Evolutionary conservation across 2,113 vertebrate species (phyloP), one percentile per base, ranked within the genome.

Genomic region (Tupaia chinensis): DNA sequence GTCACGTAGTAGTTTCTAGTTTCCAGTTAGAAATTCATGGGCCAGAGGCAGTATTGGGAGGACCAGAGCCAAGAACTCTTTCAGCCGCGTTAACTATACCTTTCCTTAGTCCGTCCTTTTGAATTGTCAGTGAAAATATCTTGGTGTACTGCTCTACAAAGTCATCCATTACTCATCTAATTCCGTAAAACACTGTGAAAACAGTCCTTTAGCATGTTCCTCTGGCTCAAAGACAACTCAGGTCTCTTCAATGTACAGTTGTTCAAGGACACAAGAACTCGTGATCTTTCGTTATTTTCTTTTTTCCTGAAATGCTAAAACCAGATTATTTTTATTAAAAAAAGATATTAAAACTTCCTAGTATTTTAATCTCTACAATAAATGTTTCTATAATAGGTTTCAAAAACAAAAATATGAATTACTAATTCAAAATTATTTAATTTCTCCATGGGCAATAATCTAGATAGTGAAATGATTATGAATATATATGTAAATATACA

Each of bases 381-480:
- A 95, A 61, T 69, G 84, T 22, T 9, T 94, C 27, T 76, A 9
- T 70, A 94, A 58, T 8, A 89, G 76, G 70, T 44, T 44, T 44
- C 29, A 82, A 54, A 87, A 86, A 83, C 68, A 13, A 85, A 86
- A 86, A 90, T 87, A 80, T 19, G 29, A 95, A 87, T 82, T 13
- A 87, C 23, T 86, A 72, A 68, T 80, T 56, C 0, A 92, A 76
- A 82, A 14, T 56, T n/a, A 78, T 58, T 93, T 73, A 15, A 60
- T 74, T 87, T 81, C 94, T 32, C 61, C 29, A 61, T 44, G n/a
- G 5, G 4, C 19, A n/a, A 78, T 87, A 88, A 69, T 34, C 53
- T 82, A 89, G 7, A 32, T n/a, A 65, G n/a, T 5, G 9, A 60
- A 78, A 5, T 4, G 1, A 3, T 44, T 27, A 82, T 88, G 73